A percentile compares a stretch with the other conserved stretches of the same genome.
phyloP scores from a whole-genome alignment of 2,113 vertebrate genomes.

The Rutilus rutilus region DNA sequence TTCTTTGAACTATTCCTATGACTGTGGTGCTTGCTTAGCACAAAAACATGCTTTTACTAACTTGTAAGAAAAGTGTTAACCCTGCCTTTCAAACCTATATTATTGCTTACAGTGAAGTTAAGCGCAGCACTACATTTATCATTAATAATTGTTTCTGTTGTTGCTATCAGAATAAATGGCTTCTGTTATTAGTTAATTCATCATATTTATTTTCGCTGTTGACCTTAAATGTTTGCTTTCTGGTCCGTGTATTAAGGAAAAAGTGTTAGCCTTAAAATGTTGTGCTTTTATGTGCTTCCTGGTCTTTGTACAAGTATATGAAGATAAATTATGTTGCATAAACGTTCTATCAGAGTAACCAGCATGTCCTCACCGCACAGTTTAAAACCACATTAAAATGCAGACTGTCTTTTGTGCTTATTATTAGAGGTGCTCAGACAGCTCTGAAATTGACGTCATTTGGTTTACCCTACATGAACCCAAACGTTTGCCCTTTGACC shows the following conservation, averaged over 20 bases:
- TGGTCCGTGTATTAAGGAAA: background rate
- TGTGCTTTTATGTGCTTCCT: slow-evolving; percentile 22
- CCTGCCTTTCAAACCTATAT: slow-evolving; percentile 9
- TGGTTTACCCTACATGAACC: slow-evolving; percentile 40
- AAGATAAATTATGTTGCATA: slow-evolving; percentile 47
- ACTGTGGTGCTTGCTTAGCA: background rate
- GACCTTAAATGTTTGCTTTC: slow-evolving; percentile 35
- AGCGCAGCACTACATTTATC: background rate
- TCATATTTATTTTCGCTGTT: slow-evolving; percentile 34
- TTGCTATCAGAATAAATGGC: slow-evolving; percentile 5
- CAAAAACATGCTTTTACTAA: background rate
- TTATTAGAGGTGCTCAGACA: slow-evolving; percentile 38
- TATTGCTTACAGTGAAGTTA: slow-evolving; percentile 9
- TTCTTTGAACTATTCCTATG: background rate
- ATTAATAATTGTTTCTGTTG: slow-evolving; percentile 11
- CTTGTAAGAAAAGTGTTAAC: background rate
- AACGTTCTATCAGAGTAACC: slow-evolving; percentile 51
- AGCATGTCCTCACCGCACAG: slow-evolving; percentile 14
- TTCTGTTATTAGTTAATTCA: slow-evolving; percentile 44
- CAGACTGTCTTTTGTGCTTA: slow-evolving; percentile 41
- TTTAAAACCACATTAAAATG: slow-evolving; percentile 51
- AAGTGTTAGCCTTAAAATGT: background rate
- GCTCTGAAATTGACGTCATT: slow-evolving; percentile 16
- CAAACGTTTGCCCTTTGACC: slow-evolving; percentile 39
- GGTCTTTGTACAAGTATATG: background rate